A percentile compares a stretch with the other conserved stretches of the same genome.
Conservation (phyloP, 1,140 invertebrate genomes). For the Zaprionus taronus region DNA sequence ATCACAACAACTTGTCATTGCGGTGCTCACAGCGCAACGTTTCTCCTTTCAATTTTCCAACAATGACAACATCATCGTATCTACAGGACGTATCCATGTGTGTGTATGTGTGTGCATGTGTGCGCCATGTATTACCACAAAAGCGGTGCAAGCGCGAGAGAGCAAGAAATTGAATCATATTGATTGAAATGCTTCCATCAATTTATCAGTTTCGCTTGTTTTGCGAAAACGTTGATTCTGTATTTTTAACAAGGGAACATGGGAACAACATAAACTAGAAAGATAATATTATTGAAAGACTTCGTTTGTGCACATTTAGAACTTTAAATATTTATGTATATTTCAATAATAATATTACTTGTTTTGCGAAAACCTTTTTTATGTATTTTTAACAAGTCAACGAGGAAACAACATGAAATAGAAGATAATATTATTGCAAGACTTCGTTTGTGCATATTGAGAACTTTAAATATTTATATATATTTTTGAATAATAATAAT, state of each 20-base stretch:
- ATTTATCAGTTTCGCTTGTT: background rate
- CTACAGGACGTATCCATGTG: conserved; percentile 50
- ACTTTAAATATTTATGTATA: too few species aligned
- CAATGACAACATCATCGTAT: conserved; percentile 61
- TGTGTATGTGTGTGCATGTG: background rate
- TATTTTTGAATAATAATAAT: too few species aligned
- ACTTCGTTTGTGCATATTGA: background rate
- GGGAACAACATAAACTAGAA: background rate
- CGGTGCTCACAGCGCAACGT: conserved; percentile 32
- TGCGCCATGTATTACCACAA: background rate
- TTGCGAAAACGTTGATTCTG: background rate
- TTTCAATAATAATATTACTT: too few species aligned
- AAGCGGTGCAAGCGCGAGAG: background rate
- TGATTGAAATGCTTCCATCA: background rate
- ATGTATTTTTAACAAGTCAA: too few species aligned
- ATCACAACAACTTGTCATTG: conserved; percentile 64
- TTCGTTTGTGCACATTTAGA: background rate
- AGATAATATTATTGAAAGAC: background rate
- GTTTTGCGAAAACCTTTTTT: background rate
- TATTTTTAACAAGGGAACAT: too few species aligned
- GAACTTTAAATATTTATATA: background rate
- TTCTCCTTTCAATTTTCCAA: conserved; percentile 54
- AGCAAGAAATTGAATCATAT: conserved; percentile 25
- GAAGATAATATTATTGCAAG: background rate
- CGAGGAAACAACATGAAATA: background rate